Conservation (phyloP, 2,797 vertebrate species). For the Masticophis lateralis region DNA sequence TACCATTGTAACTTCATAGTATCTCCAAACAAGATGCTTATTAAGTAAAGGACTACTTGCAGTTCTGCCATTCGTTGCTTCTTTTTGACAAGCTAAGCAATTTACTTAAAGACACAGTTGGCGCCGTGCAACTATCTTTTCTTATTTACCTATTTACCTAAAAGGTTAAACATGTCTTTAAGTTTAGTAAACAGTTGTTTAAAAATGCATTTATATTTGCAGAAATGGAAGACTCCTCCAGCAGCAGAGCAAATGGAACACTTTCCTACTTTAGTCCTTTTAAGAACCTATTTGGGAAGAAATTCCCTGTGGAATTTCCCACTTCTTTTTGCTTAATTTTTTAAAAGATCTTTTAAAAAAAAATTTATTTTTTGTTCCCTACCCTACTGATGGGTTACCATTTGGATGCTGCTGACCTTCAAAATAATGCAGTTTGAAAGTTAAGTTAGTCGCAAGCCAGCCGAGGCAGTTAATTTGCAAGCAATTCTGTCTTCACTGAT, state of each 20-base stretch:
- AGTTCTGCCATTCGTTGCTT: neutral
- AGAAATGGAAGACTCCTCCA: neutral
- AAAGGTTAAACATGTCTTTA: neutral
- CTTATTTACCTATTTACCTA: neutral
- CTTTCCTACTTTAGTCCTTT: neutral
- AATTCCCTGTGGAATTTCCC: neutral
- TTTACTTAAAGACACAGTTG: neutral
- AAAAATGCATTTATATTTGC: neutral
- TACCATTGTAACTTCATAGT: neutral
- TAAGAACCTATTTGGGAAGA: neutral
- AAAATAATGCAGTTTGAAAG: conserved; percentile 72
- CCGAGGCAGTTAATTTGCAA: conserved; percentile 65
- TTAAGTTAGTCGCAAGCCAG: conserved; percentile 70
- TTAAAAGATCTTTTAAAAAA: neutral
- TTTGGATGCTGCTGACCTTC: conserved; percentile 54
- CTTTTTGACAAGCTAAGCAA: neutral
- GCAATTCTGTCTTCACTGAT: conserved; percentile 68
- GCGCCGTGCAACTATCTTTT: too few relatives aligned
- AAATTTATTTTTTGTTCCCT: neutral
- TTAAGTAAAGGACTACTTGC: neutral
- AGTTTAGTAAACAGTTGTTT: neutral
- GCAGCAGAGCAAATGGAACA: neutral
- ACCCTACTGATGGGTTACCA: neutral
- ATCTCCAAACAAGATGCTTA: neutral
- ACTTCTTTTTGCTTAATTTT: neutral